Evolutionary conservation across 2,888 invertebrate genomes (phyloP), one percentile per base, ranked within the genome.

Genomic region (Andricus quercusramuli): DNA sequence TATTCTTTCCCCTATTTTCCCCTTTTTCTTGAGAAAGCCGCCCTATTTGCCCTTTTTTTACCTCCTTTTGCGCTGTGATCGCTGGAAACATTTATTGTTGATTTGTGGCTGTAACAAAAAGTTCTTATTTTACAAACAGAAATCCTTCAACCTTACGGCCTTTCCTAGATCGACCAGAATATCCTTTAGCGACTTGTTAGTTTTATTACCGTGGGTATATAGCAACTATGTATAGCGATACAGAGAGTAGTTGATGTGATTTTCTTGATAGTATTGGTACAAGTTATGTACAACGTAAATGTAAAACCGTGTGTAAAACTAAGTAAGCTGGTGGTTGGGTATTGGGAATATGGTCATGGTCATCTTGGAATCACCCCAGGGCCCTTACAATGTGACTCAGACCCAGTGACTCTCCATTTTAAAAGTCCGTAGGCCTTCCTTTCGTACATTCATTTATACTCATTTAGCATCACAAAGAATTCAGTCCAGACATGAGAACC

Each of bases 261-360:
- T 81, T 78, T 74, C 59, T 80, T 59, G 70, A 29, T 80, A n/a
- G 80, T 84, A 78, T 81, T 80, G 77, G 79, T 70, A 70, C 51
- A 79, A 37, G 59, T 66, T 32, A 0, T 47, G 47, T 47, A 81
- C 41, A 82, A 80, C 51, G 51, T 32, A 25, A 25, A 62, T 62
- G 25, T 62, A 62, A 25, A 62, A 62, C 62, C n/a, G n/a, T 56
- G 56, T 56, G 56, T 74, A 56, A 70, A 51, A n/a, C 51, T 74
- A 74, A 74, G 68, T 82, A 85, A 85, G 78, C 78, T 81, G 74
- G 82, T 82, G 79, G 83, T 82, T 78, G 83, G 81, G 86, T 85
- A 87, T 89, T 88, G 87, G 88, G 88, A 91, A 90, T 91, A 91
- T 91, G 91, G 91, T 91, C 91, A 91, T 90, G 91, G 91, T 88